Evolutionary conservation across 2,797 vertebrate species (phyloP).

Genomic region (Eulemur mongoz): DNA sequence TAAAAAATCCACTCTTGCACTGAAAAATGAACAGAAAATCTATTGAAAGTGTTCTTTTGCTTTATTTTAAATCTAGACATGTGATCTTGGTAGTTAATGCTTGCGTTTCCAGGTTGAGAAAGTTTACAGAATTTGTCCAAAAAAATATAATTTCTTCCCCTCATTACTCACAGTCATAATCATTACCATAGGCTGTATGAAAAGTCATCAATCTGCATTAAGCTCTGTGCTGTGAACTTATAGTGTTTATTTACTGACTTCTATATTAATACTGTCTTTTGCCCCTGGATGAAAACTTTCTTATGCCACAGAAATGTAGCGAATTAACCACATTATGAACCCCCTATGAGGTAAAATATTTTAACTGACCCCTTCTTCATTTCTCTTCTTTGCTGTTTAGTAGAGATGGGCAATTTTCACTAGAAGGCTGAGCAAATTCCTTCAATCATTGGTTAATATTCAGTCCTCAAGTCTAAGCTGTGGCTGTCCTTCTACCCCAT

Average conservation of each 20-base stretch:
- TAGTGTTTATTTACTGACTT: conserved; percentile 57
- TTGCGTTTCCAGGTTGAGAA: conserved; percentile 38
- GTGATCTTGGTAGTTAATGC: conserved; percentile 14
- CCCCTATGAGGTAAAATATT: background rate
- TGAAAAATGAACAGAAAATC: conserved; percentile 34
- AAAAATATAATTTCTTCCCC: background rate
- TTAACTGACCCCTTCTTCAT: background rate
- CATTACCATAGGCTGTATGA: conserved; percentile 33
- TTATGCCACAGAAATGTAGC: background rate
- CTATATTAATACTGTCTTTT: conserved; percentile 53
- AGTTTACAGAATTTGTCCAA: conserved; percentile 37
- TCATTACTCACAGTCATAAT: conserved; percentile 57
- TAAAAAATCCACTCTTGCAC: background rate
- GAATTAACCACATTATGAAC: background rate
- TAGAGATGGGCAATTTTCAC: background rate
- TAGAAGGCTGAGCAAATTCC: background rate
- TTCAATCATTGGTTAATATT: background rate
- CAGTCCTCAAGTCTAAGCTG: background rate
- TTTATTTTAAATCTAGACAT: background rate
- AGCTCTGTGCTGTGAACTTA: conserved; percentile 42
- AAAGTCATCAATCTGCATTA: conserved; percentile 59
- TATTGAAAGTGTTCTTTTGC: background rate
- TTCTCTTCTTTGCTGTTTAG: background rate
- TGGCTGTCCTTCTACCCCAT: background rate
- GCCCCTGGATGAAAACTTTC: background rate